phyloP scores from a whole-genome alignment of 2,113 vertebrate genomes.

The Paralichthys olivaceus region DNA sequence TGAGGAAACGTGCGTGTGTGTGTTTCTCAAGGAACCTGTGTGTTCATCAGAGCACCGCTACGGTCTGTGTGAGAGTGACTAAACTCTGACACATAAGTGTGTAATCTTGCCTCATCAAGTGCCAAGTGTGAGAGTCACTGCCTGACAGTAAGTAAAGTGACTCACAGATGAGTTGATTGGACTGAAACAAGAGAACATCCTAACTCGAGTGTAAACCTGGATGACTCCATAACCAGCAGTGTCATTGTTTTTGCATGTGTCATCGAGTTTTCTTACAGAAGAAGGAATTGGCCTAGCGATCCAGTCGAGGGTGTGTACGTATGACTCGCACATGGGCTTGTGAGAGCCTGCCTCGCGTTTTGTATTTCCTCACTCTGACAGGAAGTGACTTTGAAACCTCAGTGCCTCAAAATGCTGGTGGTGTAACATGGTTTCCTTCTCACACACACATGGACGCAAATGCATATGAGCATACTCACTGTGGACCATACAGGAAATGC shows the following conservation, averaged over 20 bases:
- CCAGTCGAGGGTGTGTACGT: conserved; percentile 50
- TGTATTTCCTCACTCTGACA: conserved; percentile 65
- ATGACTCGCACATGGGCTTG: conserved; percentile 59
- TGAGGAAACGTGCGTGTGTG: conserved; percentile 6
- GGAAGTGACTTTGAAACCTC: conserved; percentile 73
- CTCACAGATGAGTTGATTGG: conserved; percentile 58
- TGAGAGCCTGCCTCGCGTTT: conserved; percentile 61
- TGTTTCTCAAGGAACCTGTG: conserved; percentile 30
- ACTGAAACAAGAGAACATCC: conserved; percentile 25
- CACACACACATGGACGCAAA: conserved; percentile 6
- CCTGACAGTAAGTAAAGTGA: conserved; percentile 73
- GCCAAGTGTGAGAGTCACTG: conserved; percentile 55
- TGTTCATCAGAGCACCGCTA: conserved; percentile 39
- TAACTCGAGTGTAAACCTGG: conserved; percentile 21
- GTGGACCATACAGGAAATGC: conserved; percentile 61
- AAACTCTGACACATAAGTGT: conserved; percentile 62
- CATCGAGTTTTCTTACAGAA: conserved; percentile 1
- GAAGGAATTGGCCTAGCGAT: conserved; percentile 16
- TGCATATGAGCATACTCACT: conserved; percentile 14
- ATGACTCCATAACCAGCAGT: conserved; percentile 24
- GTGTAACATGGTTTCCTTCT: conserved; percentile 50
- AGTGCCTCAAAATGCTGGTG: conserved; percentile 51
- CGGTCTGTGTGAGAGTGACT: conserved; percentile 49
- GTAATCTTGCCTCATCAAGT: conserved; percentile 53
- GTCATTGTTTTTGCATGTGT: conserved; percentile 11